A percentile compares a stretch with the other conserved stretches of the same genome.
Conservation (phyloP, 2,113 vertebrate genomes). For the Benitochromis conjunctus region DNA sequence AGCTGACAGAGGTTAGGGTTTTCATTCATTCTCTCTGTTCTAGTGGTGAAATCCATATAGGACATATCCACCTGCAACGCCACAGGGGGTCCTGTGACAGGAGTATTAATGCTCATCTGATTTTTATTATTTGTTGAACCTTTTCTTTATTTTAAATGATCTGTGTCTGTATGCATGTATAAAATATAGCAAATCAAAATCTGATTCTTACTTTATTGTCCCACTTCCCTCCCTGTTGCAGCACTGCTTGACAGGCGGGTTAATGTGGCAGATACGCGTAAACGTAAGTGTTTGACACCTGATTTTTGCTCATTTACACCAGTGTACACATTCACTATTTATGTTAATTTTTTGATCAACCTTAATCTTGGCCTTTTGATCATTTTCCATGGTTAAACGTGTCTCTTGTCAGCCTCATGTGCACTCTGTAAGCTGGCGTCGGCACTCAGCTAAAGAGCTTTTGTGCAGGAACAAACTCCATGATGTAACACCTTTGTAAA, state of each 20-base stretch:
- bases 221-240: not conserved
- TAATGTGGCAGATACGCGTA: not conserved
- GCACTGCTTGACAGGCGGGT: not conserved
- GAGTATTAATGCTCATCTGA: fast-evolving
- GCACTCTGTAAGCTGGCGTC: not conserved
- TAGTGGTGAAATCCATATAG: not conserved
- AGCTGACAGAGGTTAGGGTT: not conserved
- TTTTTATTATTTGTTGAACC: not conserved
- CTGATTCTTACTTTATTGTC: not conserved
- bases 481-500: not conserved
- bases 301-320: not conserved
- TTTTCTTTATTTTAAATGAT: not conserved
- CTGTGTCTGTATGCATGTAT: not conserved
- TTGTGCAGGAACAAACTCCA: not conserved
- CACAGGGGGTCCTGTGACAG: not conserved
- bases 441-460: not conserved
- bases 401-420: not conserved
- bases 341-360: not conserved
- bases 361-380: not conserved
- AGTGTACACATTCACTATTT: not conserved
- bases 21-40: not conserved
- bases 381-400: not conserved
- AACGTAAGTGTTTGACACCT: not conserved
- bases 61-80: not conserved
- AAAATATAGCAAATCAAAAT: not conserved